A percentile compares a stretch with the other conserved stretches of the same genome.
Evolutionary conservation across 2,113 vertebrate species (phyloP).

Genomic region (Pheucticus melanocephalus): DNA sequence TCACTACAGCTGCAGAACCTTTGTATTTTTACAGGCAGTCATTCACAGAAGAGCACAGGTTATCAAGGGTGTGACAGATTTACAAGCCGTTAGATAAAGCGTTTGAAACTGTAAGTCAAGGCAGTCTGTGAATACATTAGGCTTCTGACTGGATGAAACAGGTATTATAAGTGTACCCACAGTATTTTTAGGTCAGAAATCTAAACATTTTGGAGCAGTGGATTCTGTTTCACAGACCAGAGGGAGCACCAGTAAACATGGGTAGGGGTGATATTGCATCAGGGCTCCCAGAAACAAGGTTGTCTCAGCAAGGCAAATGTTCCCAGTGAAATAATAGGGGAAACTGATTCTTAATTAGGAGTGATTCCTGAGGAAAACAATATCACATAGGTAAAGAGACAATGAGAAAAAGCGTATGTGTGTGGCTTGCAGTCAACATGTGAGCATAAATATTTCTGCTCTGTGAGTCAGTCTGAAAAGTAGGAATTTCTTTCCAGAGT

Average conservation of each 20-base stretch:
- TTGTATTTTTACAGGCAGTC: not conserved
- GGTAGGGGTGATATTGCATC: not conserved
- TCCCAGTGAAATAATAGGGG: not conserved
- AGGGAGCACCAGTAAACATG: not conserved
- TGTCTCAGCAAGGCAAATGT: not conserved
- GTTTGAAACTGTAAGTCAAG: not conserved
- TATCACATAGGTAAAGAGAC: not conserved
- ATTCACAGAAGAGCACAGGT: not conserved
- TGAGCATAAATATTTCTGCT: not conserved
- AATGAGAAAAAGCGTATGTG: not conserved
- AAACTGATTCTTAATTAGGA: not conserved
- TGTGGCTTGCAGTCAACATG: not conserved
- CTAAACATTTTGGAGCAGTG: not conserved
- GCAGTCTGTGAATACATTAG: not conserved
- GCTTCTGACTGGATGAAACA: not conserved
- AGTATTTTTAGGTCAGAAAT: conserved; percentile 8
- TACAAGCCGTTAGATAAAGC: not conserved
- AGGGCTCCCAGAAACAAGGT: not conserved
- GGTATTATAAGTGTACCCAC: not conserved
- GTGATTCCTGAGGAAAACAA: not conserved
- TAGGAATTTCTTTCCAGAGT: not conserved
- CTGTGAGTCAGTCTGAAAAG: not conserved
- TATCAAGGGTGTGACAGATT: not conserved
- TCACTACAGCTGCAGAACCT: not conserved
- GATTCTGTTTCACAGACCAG: not conserved